Conservation (phyloP, 2,888 invertebrate genomes). For the Tyria jacobaeae region DNA sequence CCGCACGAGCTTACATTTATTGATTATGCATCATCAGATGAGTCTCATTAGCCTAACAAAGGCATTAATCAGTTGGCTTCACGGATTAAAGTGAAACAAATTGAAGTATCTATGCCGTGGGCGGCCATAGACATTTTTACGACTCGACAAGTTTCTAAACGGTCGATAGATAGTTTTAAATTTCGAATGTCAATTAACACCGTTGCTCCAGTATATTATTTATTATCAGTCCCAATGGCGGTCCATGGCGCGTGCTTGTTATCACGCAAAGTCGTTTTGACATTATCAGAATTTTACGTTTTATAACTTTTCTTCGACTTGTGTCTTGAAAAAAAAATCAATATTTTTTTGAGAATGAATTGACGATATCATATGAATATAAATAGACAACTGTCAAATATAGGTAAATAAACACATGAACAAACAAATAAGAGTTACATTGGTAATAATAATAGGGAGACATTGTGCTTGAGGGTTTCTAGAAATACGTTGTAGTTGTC, state of each 20-base stretch:
- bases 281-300: slow-evolving; percentile 38
- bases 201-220: slow-evolving; percentile 57
- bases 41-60: slow-evolving; percentile 77
- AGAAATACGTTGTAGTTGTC: too few relatives aligned
- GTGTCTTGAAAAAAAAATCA: slow-evolving; percentile 12
- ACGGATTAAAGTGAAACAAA: slow-evolving; percentile 80
- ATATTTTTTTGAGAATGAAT: too few relatives aligned
- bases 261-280: slow-evolving; percentile 41
- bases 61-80: slow-evolving; percentile 78
- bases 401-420: too few relatives aligned
- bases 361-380: too few relatives aligned
- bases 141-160: slow-evolving; percentile 57
- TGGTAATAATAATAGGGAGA: too few relatives aligned
- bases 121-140: slow-evolving; percentile 71
- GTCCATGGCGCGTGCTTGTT: slow-evolving; percentile 60
- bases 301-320: slow-evolving; percentile 35
- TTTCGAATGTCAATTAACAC: slow-evolving; percentile 71
- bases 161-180: slow-evolving; percentile 54
- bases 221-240: slow-evolving; percentile 55
- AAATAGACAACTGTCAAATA: too few relatives aligned
- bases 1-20: slow-evolving; percentile 64
- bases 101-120: slow-evolving; percentile 70
- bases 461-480: too few relatives aligned
- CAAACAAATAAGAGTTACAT: too few relatives aligned
- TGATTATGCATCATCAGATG: slow-evolving; percentile 71